Evolutionary conservation across 2,113 vertebrate species (phyloP).

Genomic region (Jaculus jaculus): DNA sequence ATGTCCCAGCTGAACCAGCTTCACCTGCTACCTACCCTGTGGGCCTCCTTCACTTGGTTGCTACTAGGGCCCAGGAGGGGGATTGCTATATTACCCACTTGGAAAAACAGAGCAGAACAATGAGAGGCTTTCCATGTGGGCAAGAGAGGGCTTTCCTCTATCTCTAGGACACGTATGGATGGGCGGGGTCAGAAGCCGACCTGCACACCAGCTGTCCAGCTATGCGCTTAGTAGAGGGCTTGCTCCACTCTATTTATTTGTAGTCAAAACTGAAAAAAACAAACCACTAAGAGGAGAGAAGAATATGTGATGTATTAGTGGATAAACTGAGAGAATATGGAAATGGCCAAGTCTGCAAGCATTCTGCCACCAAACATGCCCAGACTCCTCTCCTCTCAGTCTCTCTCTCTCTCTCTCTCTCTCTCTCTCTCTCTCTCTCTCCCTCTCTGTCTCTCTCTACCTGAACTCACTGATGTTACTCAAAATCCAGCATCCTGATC

Average conservation of each 20-base stretch:
- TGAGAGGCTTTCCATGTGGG: not conserved
- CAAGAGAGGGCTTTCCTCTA: not conserved
- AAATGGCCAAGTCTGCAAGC: not conserved
- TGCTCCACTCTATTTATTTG: not conserved
- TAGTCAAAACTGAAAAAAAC: constrained; percentile 28
- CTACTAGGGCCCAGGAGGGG: not conserved
- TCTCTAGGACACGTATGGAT: not conserved
- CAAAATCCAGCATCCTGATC: not conserved
- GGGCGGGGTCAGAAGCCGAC: not conserved
- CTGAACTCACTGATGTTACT: not conserved
- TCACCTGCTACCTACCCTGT: not conserved
- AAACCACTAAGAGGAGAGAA: not conserved
- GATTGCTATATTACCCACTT: not conserved
- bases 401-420: not conserved
- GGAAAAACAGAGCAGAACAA: not conserved
- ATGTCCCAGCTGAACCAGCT: not conserved
- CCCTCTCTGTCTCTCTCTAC: not conserved
- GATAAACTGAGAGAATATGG: constrained; percentile 10
- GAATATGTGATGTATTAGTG: not conserved
- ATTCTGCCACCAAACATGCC: accelerated
- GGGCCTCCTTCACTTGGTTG: not conserved
- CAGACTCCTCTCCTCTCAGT: not conserved
- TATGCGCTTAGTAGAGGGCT: not conserved
- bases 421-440: not conserved
- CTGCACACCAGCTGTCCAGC: not conserved